Conservation (phyloP, 2,797 vertebrate species). For the Chlorospingus semifuscus region DNA sequence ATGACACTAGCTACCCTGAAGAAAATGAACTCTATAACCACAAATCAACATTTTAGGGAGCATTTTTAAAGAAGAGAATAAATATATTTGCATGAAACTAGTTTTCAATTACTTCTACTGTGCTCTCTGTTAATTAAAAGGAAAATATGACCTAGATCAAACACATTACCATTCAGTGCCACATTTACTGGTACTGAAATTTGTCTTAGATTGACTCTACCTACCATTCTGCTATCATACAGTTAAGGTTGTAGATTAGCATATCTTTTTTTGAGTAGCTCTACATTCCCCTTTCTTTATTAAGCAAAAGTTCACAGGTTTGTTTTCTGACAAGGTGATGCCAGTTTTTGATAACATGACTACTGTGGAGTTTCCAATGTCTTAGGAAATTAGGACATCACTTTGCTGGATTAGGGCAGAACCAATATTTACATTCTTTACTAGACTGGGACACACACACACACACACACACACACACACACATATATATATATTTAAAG, state of each 20-base stretch:
- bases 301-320: neutral
- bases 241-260: neutral
- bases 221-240: neutral
- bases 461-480: fast-evolving
- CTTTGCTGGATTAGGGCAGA: neutral
- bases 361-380: neutral
- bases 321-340: neutral
- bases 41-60: neutral
- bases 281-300: neutral
- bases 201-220: neutral
- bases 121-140: neutral
- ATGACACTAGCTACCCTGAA: neutral
- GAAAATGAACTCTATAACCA: neutral
- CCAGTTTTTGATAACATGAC: neutral
- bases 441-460: neutral
- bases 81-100: neutral
- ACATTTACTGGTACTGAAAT: neutral
- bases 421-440: neutral
- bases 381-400: neutral
- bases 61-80: neutral
- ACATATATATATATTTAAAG: neutral
- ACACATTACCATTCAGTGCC: neutral
- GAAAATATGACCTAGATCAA: neutral
- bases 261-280: neutral
- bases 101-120: neutral